A percentile compares a stretch with the other conserved stretches of the same genome.
Conservation (phyloP, 2,113 vertebrate species). For the Balaenoptera acutorostrata region DNA sequence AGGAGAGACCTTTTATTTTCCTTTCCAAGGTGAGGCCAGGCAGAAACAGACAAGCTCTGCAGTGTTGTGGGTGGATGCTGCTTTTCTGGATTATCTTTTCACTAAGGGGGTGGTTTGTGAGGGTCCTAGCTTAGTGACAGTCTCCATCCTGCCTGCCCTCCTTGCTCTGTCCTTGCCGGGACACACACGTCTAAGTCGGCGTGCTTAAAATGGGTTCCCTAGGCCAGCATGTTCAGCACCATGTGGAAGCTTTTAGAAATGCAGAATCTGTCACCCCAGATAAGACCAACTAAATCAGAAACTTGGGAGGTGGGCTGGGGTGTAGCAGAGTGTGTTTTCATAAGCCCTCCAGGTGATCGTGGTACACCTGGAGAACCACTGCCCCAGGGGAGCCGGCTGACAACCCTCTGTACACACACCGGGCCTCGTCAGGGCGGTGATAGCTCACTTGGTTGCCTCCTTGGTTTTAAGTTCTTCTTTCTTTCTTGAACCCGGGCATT, state of each 20-base stretch:
- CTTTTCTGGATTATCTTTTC: neutral
- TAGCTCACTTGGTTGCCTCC: neutral
- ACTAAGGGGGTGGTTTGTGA: neutral
- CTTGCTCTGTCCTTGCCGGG: neutral
- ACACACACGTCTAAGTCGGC: too few species aligned
- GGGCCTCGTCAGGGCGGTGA: neutral
- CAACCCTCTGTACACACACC: neutral
- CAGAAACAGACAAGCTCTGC: rapidly evolving
- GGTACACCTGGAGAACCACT: rapidly evolving
- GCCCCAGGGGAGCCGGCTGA: rapidly evolving
- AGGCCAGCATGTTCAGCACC: neutral
- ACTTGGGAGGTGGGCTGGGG: neutral
- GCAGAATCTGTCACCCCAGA: rapidly evolving
- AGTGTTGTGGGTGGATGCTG: rapidly evolving
- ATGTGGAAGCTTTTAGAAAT: neutral
- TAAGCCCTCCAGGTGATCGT: neutral
- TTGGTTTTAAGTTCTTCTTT: neutral
- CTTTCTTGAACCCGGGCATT: neutral
- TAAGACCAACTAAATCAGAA: neutral
- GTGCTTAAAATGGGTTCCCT: neutral
- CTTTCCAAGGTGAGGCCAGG: neutral
- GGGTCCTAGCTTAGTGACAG: rapidly evolving
- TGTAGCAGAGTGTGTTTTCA: neutral
- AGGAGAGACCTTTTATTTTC: neutral
- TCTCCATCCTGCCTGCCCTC: neutral